Evolutionary conservation across 2,888 invertebrate genomes (phyloP).

Genomic region (Leuctra nigra): DNA sequence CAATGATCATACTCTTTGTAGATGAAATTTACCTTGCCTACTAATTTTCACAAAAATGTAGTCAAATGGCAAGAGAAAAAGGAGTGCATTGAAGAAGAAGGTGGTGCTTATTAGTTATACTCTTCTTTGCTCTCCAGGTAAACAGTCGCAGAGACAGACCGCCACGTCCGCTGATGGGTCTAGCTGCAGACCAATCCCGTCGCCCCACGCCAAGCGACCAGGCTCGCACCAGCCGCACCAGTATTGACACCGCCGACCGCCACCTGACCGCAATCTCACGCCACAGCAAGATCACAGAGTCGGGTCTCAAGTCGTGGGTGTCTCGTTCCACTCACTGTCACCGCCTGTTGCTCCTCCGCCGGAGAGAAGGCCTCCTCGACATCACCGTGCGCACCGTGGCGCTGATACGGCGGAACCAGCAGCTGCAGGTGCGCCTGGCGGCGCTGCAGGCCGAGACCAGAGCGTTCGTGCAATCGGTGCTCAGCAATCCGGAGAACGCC

Average conservation of each 20-base stretch:
- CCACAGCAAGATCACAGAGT: neutral
- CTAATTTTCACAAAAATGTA: too few species aligned
- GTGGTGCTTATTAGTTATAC: too few species aligned
- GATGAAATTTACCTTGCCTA: too few species aligned
- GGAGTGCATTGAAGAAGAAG: too few species aligned
- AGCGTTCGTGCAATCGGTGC: slow-evolving; percentile 52
- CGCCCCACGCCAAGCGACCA: slow-evolving; percentile 14
- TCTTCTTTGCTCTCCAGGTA: too few species aligned
- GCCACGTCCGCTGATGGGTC: slow-evolving; percentile 17
- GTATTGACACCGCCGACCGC: slow-evolving; percentile 1
- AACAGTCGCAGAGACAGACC: too few species aligned
- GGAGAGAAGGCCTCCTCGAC: slow-evolving; percentile 47
- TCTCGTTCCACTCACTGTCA: slow-evolving; percentile 12
- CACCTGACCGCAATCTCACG: neutral
- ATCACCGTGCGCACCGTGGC: slow-evolving; percentile 57
- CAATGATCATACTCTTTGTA: too few species aligned
- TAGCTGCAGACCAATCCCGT: slow-evolving; percentile 13
- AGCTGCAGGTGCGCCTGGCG: slow-evolving; percentile 53
- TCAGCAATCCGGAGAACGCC: slow-evolving; percentile 44
- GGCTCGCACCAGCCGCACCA: slow-evolving; percentile 10
- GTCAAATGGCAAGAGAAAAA: too few species aligned
- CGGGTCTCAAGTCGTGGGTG: neutral
- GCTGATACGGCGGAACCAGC: slow-evolving; percentile 53
- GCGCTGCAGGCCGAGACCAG: slow-evolving; percentile 55
- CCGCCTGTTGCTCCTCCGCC: slow-evolving; percentile 19